Evolutionary conservation across 2,797 vertebrate species (phyloP), one percentile per base, ranked within the genome.

Genomic region (Eulemur rubriventer): DNA sequence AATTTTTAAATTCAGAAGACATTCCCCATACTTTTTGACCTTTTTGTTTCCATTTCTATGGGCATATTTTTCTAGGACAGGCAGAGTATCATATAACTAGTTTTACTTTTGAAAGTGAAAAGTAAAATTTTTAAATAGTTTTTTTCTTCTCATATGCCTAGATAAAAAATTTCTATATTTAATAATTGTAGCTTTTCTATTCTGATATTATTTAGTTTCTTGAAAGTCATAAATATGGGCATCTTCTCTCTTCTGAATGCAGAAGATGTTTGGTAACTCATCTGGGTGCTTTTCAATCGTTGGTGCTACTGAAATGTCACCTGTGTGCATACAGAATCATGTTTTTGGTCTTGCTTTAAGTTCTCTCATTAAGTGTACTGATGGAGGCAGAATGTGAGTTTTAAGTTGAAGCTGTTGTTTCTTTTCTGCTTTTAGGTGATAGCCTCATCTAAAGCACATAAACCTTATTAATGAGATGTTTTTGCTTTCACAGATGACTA

Each of bases 401-500:
- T 92, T 84, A 70, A 69, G 33, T 80, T 59, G 81, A 94, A 92
- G 73, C 30, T 80, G 14, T 85, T 76, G 11, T 61, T 63, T 73
- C 10, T 52, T 67, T 92, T 94, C 78, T 70, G 35, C 38, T 95
- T 20, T 89, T 13, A 69, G 82, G 63, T 91, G 55, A 28, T 59
- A 75, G 26, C 48, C 69, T 95, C 61, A 33, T 65, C 46, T 89
- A 46, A 96, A 94, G 69, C 35, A 89, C 6, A 52, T 85, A 26
- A 76, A 87, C 59, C 17, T 88, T 95, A 82, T 89, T 97, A 93
- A 97, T 78, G 52, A 89, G 61, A 17, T 80, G 16, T 84, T 33
- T 93, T 97, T 96, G 48, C 70, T 33, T 89, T 98, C 59, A n/a
- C 95, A 99, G 99, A 96, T 97, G 93, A 91, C 94, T 4, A 98